Conservation (phyloP, 2,888 invertebrate genomes). For the Hyppa rectilinea region DNA sequence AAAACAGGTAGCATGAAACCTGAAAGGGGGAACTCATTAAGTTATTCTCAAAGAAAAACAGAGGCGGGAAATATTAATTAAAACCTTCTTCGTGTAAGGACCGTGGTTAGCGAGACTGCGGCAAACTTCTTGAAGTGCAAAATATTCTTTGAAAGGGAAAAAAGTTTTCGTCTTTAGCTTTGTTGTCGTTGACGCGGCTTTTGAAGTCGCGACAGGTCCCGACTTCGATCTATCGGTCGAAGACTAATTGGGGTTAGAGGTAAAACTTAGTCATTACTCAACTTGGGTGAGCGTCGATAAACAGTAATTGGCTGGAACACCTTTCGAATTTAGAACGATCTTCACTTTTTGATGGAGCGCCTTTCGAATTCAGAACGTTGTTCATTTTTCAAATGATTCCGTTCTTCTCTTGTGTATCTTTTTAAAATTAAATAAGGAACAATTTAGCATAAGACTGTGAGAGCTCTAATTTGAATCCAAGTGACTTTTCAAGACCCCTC, state of each 20-base stretch:
- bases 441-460: slow-evolving; percentile 11
- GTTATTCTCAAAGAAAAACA: slow-evolving; percentile 57
- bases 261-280: slow-evolving; percentile 29
- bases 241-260: slow-evolving; percentile 43
- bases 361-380: background rate
- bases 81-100: slow-evolving; percentile 51
- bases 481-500: background rate
- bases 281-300: slow-evolving; percentile 9
- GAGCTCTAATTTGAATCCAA: background rate
- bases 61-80: slow-evolving; percentile 63
- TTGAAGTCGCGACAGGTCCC: slow-evolving; percentile 18
- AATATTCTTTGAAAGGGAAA: slow-evolving; percentile 37
- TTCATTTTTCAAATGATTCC: background rate
- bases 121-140: slow-evolving; percentile 45
- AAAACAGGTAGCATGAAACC: slow-evolving; percentile 33
- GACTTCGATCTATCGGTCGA: slow-evolving; percentile 24
- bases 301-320: slow-evolving; percentile 29
- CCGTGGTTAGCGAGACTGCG: slow-evolving; percentile 32
- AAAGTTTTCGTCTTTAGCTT: slow-evolving; percentile 19
- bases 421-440: slow-evolving; percentile 1
- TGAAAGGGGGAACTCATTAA: slow-evolving; percentile 56
- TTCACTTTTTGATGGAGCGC: background rate
- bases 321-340: slow-evolving; percentile 15
- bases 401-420: background rate
- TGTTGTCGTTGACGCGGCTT: slow-evolving; percentile 27